Conservation (phyloP, 1,140 invertebrate species). For the Muscidifurax raptorellus region DNA sequence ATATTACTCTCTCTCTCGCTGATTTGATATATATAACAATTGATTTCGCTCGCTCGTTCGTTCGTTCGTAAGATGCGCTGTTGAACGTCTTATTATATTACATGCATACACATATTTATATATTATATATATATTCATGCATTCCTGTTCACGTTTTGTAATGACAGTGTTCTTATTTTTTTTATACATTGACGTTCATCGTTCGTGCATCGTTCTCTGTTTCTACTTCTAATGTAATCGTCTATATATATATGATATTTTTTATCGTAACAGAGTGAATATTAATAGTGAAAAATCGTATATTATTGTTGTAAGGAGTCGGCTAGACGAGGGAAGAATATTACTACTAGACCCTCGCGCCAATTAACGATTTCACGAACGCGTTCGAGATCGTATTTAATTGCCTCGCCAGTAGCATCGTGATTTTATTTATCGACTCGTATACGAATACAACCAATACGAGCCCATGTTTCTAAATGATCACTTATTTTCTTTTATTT, state of each 20-base stretch:
- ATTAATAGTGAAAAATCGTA: neutral
- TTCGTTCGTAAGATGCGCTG: constrained; percentile 50
- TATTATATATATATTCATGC: constrained; percentile 42
- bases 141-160: constrained; percentile 46
- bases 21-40: constrained; percentile 37
- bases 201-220: constrained; percentile 44
- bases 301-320: neutral
- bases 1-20: constrained; percentile 44
- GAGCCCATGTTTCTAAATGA: neutral
- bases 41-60: constrained; percentile 47
- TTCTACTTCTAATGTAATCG: constrained; percentile 29
- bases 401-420: constrained; percentile 25
- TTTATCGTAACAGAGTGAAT: neutral
- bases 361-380: constrained; percentile 27
- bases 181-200: constrained; percentile 45
- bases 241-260: constrained; percentile 22
- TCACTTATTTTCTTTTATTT: neutral
- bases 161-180: constrained; percentile 44
- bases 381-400: neutral
- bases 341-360: constrained; percentile 16
- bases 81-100: constrained; percentile 49
- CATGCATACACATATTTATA: constrained; percentile 31
- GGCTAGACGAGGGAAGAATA: constrained; percentile 13
- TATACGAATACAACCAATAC: neutral
- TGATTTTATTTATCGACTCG: constrained; percentile 21